Evolutionary conservation across 2,113 vertebrate species (phyloP), one percentile per base, ranked within the genome.

Genomic region (Climacteris rufus): DNA sequence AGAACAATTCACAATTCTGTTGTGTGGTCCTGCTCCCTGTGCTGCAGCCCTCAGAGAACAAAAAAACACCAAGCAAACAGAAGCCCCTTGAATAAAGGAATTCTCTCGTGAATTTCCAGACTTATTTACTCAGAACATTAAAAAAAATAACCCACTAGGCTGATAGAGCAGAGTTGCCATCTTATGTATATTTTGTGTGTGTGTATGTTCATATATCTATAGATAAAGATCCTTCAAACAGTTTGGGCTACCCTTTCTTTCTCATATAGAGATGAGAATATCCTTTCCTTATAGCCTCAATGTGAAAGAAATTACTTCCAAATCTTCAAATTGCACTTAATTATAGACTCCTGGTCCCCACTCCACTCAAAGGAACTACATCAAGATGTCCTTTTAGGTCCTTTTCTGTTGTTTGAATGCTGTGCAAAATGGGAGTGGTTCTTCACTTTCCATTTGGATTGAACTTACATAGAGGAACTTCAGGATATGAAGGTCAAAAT

Each of bases 191-290:
- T 24, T 21, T 61, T 53, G 16, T 52, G 47, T 45, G 3, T 61
- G 6, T 78, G 0, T 68, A 1, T 16, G 6, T 47, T 3, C 7
- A 13, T 59, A 9, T 47, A 35, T 37, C 19, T 4, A 3, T 28
- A n/a, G 9, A 44, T 11, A 57, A 68, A 71, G 13, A 37, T 39
- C 7, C 15, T 10, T 9, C 7, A 45, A 70, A 70, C 16, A 10
- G 16, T 81, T 83, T 81, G 30, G 33, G 15, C 27, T 80, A 25
- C 6, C 11, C 10, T 60, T 8, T 40, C 33, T 90, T 89, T 92
- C 27, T 70, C 11, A 44, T 18, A 35, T 7, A 7, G 25, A 81
- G 56, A 70, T 63, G 4, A 78, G 17, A 50, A 53, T 14, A 30
- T 65, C 50, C 3, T 69, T 72, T 53, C 7, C 27, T 54, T 83